Evolutionary conservation across 2,113 vertebrate genomes (phyloP).

Genomic region (Anthoscopus minutus): DNA sequence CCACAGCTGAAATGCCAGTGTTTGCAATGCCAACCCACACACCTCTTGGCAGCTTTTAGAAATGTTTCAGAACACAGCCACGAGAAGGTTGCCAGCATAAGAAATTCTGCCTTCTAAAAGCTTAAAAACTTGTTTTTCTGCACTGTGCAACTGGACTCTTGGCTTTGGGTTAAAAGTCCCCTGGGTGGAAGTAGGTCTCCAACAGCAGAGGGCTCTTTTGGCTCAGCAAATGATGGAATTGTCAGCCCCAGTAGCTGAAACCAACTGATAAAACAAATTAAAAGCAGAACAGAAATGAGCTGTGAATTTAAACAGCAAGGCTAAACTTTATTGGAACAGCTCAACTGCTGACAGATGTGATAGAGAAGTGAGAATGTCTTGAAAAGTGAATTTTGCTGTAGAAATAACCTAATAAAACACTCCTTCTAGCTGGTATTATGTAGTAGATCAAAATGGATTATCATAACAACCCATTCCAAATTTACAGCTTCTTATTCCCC

Average conservation of each 20-base stretch:
- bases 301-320: neutral
- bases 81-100: neutral
- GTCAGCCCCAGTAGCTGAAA: neutral
- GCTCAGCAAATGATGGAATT: neutral
- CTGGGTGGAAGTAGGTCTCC: neutral
- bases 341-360: neutral
- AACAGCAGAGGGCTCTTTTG: constrained; percentile 43
- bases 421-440: neutral
- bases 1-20: neutral
- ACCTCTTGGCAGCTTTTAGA: neutral
- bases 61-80: neutral
- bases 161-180: neutral
- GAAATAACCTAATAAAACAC: neutral
- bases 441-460: neutral
- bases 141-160: neutral
- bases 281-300: neutral
- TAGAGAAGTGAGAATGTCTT: neutral
- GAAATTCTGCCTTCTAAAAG: neutral
- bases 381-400: neutral
- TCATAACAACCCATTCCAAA: neutral
- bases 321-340: neutral
- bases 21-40: neutral
- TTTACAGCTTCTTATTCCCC: neutral
- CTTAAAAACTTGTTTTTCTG: neutral
- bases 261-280: neutral